Conservation (phyloP, 1,140 invertebrate genomes). For the Xylocopa sonorina region DNA sequence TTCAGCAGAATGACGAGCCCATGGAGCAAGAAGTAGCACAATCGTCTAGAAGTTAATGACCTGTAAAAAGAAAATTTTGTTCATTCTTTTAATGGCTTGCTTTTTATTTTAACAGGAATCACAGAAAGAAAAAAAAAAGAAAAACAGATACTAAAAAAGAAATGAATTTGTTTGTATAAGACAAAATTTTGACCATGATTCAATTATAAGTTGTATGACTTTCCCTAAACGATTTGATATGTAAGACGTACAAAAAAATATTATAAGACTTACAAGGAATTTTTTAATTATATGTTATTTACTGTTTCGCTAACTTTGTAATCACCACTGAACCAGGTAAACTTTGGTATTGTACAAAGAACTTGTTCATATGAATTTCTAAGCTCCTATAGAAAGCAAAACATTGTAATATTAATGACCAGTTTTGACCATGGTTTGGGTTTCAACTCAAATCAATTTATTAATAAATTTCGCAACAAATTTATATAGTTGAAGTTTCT, state of each 20-base stretch:
- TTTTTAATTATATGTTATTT: slow-evolving; percentile 41
- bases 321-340: slow-evolving; percentile 32
- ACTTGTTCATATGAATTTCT: slow-evolving; percentile 57
- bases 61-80: slow-evolving; percentile 30
- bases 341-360: slow-evolving; percentile 53
- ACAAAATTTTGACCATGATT: slow-evolving; percentile 24
- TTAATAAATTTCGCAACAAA: slow-evolving; percentile 50
- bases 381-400: slow-evolving; percentile 56
- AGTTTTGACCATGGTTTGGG: slow-evolving; percentile 49
- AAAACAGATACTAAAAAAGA: slow-evolving; percentile 4
- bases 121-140: too few relatives aligned
- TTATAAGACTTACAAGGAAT: slow-evolving; percentile 14
- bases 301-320: slow-evolving; percentile 42
- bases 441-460: slow-evolving; percentile 25
- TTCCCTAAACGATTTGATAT: slow-evolving; percentile 5
- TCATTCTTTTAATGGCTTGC: slow-evolving; percentile 45
- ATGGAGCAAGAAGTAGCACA: slow-evolving; percentile 78
- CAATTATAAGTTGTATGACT: slow-evolving; percentile 33
- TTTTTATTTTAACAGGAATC: slow-evolving; percentile 42
- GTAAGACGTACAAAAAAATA: slow-evolving; percentile 12
- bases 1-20: slow-evolving; percentile 74
- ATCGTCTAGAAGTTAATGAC: slow-evolving; percentile 76
- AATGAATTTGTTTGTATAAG: slow-evolving; percentile 4
- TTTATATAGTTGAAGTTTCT: slow-evolving; percentile 56
- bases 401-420: slow-evolving; percentile 54